Evolutionary conservation across 2,797 vertebrate genomes (phyloP), one percentile per base, ranked within the genome.

Genomic region (Enteromius argenteus): DNA sequence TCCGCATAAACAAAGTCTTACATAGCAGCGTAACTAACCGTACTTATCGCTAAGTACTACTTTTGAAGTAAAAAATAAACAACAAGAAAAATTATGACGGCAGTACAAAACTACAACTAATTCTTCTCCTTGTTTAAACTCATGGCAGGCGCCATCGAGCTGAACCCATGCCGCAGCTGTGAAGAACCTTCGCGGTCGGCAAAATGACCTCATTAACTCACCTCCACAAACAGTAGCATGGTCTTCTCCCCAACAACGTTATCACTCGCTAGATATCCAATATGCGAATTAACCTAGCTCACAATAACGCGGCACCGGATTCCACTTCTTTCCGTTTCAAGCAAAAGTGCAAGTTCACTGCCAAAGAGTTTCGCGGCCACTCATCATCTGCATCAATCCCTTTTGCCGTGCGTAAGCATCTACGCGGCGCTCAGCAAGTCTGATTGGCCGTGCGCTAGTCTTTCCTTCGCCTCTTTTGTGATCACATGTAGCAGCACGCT

Each of bases 161-260:
- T 64, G 14, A 66, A 9, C 21, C 15, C 9, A 39, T 4, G 71
- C 80, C 14, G 27, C 42, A 27, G 32, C 62, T 75, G 32, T 44
- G 14, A 62, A 62, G 42, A 84, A 51, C 66, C 42, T 72, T 84
- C 64, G 17, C 64, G 51, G 19, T 78, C n/a, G 60, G 17, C 15
- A 73, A 27, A 86, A 80, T n/a, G 44, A 60, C 58, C 79, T 17
- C 27, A 1, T 32, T 46, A 53, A 51, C 86, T 86, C 73, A 89
- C 86, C 85, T 91, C 83, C 84, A 86, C 88, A 81, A 88, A 91
- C 84, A 90, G 66, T 80, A 88, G 79, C 84, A 91, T 89, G 80
- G 51, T 80, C 56, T 60, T 66, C 64, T 53, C 46, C 75, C 67
- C 19, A 8, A 39, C 56, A 58, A 39, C 39, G 79, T 49, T 60